Percentiles rank a stretch among this genome's conserved stretches.
Conservation (phyloP, 2,113 vertebrate species). For the Psilopsiagon aymara region DNA sequence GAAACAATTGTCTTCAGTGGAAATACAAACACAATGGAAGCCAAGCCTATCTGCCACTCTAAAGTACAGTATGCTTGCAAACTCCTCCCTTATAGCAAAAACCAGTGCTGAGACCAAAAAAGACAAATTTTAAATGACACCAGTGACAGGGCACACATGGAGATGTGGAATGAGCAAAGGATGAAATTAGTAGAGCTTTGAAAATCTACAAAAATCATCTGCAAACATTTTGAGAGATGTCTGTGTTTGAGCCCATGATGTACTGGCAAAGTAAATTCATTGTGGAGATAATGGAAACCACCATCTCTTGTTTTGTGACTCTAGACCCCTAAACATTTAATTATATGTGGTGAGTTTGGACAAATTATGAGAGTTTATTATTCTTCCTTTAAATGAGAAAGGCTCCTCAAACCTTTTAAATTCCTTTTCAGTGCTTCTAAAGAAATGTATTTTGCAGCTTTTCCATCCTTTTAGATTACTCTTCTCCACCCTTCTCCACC, state of each 20-base stretch:
- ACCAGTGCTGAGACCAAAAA: not conserved
- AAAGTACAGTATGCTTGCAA: not conserved
- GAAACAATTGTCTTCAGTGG: not conserved
- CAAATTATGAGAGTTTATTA: not conserved
- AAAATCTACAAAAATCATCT: not conserved
- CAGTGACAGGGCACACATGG: not conserved
- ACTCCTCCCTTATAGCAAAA: not conserved
- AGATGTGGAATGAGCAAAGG: not conserved
- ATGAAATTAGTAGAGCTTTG: not conserved
- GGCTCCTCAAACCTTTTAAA: not conserved
- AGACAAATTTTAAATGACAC: not conserved
- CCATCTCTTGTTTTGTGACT: rapidly evolving
- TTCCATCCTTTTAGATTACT: not conserved
- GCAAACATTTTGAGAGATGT: not conserved
- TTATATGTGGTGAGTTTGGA: not conserved
- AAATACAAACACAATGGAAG: not conserved
- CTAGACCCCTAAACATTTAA: not conserved
- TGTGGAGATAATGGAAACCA: not conserved
- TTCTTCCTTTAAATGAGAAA: not conserved
- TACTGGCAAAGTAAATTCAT: not conserved
- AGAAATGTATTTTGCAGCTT: not conserved
- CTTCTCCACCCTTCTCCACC: not conserved
- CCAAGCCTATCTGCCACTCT: not conserved
- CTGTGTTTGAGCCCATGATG: not conserved
- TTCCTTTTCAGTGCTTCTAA: not conserved